phyloP scores from a whole-genome alignment of 2,113 vertebrate species.

The Caranx melampygus region DNA sequence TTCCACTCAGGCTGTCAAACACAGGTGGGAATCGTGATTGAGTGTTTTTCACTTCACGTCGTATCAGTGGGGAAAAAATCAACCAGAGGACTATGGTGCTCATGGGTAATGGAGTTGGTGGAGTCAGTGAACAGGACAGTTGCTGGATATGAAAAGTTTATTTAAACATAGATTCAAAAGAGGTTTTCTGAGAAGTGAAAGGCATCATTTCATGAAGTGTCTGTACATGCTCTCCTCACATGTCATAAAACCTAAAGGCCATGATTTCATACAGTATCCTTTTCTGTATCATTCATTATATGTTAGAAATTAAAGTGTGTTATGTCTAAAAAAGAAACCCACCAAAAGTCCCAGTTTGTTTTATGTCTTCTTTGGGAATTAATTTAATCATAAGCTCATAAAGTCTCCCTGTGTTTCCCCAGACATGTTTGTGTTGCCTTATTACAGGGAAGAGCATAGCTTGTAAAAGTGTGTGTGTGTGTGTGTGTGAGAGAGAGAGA shows the following conservation, averaged over 20 bases:
- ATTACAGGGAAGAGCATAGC: slow-evolving; percentile 78
- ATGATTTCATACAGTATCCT: slow-evolving; percentile 26
- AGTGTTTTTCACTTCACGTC: slow-evolving; percentile 39
- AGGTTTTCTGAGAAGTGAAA: not conserved
- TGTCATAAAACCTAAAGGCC: slow-evolving; percentile 29
- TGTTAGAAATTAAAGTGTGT: slow-evolving; percentile 51
- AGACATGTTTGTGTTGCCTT: slow-evolving; percentile 76
- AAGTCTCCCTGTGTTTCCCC: slow-evolving; percentile 71
- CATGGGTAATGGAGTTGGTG: no score
- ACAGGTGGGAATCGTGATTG: slow-evolving; percentile 32
- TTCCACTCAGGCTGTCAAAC: slow-evolving; percentile 52
- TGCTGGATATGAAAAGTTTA: not conserved
- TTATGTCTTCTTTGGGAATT: slow-evolving; percentile 67
- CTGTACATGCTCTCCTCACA: not conserved
- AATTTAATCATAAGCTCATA: slow-evolving; percentile 75
- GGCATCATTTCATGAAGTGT: not conserved
- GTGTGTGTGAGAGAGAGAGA: slow-evolving; percentile 10
- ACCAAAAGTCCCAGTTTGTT: slow-evolving; percentile 67
- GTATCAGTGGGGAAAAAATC: not conserved
- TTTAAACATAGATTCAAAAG: not conserved
- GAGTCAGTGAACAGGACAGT: not conserved
- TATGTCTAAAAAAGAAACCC: slow-evolving; percentile 23
- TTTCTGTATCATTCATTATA: slow-evolving; percentile 49
- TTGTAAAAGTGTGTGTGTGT: slow-evolving; percentile 69
- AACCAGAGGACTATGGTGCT: not conserved